A percentile compares a stretch with the other conserved stretches of the same genome.
Evolutionary conservation across 2,113 vertebrate species (phyloP).

Genomic region (Rhinoptilus africanus): DNA sequence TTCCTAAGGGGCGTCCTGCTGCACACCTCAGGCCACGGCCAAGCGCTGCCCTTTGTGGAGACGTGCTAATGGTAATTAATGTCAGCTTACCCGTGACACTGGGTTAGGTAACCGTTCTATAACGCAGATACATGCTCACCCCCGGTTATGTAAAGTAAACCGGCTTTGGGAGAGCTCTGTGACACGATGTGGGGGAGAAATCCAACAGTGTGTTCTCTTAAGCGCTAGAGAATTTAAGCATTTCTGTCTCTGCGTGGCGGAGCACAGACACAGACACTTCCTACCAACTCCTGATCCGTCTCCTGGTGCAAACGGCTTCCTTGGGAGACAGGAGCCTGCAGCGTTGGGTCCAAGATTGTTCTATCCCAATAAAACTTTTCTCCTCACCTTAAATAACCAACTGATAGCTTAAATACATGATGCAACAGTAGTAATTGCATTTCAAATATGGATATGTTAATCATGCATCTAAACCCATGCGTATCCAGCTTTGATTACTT

Average conservation of each 20-base stretch:
- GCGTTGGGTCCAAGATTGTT: neutral
- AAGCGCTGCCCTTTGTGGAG: neutral
- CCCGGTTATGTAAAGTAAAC: neutral
- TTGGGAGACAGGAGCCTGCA: neutral
- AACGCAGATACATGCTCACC: neutral
- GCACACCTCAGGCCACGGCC: neutral
- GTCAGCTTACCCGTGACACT: accelerated
- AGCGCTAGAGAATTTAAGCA: accelerated
- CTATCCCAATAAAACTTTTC: neutral
- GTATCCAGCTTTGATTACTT: neutral
- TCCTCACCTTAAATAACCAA: neutral
- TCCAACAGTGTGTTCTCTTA: neutral
- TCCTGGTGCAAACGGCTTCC: accelerated
- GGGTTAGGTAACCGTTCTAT: neutral
- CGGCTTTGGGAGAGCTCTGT: neutral
- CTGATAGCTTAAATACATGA: neutral
- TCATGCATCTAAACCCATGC: neutral
- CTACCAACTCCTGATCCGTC: neutral
- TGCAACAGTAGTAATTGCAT: neutral
- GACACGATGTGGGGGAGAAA: accelerated
- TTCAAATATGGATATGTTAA: neutral
- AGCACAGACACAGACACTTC: accelerated
- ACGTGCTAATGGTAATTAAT: accelerated
- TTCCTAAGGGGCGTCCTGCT: neutral
- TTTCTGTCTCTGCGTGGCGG: neutral